These are phyloP conservation scores for Trilocha varians DNA, from an alignment of 2,888 invertebrate genomes.

Conservation along the genomic window DNA sequence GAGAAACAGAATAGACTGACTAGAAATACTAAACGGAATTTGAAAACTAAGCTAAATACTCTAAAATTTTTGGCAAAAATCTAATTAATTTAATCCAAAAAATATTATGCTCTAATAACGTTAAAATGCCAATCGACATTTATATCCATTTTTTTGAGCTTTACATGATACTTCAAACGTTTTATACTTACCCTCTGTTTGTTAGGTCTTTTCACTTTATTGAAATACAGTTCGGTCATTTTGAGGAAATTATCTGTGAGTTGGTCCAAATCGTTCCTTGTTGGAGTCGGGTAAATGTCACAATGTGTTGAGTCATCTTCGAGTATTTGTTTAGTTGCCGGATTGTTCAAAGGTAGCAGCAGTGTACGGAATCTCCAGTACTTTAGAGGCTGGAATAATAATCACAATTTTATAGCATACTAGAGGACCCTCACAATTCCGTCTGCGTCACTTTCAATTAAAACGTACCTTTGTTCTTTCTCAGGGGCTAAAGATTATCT, in stretches of 20 bases:
- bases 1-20: no score
- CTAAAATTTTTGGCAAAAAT: no score
- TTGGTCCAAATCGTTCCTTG: conserved; percentile 75
- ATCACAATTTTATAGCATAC: conserved; percentile 4
- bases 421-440: background rate
- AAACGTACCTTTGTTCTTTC: no score
- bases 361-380: conserved; percentile 95
- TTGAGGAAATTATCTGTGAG: conserved; percentile 82
- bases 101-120: no score
- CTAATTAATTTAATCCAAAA: no score
- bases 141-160: no score
- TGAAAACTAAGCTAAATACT: no score
- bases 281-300: conserved; percentile 85
- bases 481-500: no score
- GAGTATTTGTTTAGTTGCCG: conserved; percentile 84
- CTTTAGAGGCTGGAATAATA: conserved; percentile 77
- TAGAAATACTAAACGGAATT: no score
- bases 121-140: no score
- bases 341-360: conserved; percentile 85
- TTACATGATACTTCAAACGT: no score
- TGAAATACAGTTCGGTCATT: conserved; percentile 89
- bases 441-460: no score
- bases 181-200: conserved; percentile 85
- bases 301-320: conserved; percentile 82
- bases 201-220: conserved; percentile 87